Evolutionary conservation across 92 coral and sea anemone genomes (phyloP), one percentile per base, ranked within the genome.

Genomic region (Umimayanthus chanpuru): DNA sequence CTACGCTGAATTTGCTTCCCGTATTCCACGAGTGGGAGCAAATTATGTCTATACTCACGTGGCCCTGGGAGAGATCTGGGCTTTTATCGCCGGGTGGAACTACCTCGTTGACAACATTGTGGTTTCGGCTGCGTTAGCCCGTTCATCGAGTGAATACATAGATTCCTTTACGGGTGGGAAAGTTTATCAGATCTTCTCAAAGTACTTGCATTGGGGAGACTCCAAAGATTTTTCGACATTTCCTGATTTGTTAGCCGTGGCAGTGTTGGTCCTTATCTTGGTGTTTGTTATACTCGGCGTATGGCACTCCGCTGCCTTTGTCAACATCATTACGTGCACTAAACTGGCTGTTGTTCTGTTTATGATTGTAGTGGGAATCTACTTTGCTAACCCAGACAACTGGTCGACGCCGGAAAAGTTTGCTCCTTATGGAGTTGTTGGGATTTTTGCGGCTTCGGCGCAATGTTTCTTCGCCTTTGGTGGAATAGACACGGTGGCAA

Each of bases 371-470:
- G 93, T 75, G 23, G 98, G 94, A 23, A 21, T 93, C 6, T 91
- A 70, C 77, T 93, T 38, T 77, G 86, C 85, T 28, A 90, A 93
- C 36, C 29, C 84, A 29, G 77, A 32, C 32, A 89, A 94, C 87
- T 94, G 96, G 98, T 92, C 98, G 28, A 88, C 78, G 18, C n/a
- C 81, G 87, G 92, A 88, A 43, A 93, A 92, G 79, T 95, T 95
- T 81, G 92, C 92, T 15, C 98, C 98, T 23, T 88, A 88, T 76
- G 98, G 98, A 25, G 68, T 93, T 73, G 18, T 58, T 4, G 98
- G 98, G 0, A 91, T 95, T 66, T 47, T 95, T 10, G 68, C 88
- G 65, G 98, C 96, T 12, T 88, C 95, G 1, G 93, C 95, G 2
- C 89, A 81, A 18, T 93, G 98, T 55, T 95, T 94, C 87, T 95